Evolutionary conservation across 2,113 vertebrate genomes (phyloP).

Genomic region (Sinocyclocheilus grahami): DNA sequence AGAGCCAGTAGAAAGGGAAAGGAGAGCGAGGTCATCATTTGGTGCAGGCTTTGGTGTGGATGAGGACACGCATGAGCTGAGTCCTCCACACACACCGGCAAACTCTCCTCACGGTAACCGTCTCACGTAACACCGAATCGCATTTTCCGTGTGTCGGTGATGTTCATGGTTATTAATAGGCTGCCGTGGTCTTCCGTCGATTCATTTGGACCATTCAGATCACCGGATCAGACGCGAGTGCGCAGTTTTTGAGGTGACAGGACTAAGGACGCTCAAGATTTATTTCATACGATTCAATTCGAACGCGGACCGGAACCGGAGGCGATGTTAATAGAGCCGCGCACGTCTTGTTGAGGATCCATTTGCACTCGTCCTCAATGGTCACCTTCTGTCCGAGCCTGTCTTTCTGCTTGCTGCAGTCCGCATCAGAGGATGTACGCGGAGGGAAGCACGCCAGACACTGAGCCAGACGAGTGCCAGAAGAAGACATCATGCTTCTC

Average conservation of each 20-base stretch:
- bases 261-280: conserved; percentile 31
- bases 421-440: conserved; percentile 70
- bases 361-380: conserved; percentile 54
- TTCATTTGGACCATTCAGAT: conserved; percentile 21
- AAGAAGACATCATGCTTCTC: conserved; percentile 90
- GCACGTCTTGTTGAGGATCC: conserved; percentile 39
- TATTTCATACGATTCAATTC: neutral
- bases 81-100: conserved; percentile 23
- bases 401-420: conserved; percentile 52
- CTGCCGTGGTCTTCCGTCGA: conserved; percentile 23
- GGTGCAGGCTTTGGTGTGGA: conserved; percentile 47
- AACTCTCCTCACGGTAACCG: conserved; percentile 16
- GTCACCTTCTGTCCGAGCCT: conserved; percentile 46
- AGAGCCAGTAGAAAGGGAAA: neutral
- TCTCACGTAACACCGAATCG: conserved; percentile 16
- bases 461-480: conserved; percentile 76
- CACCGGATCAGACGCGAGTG: conserved; percentile 20
- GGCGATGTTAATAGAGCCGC: conserved; percentile 47
- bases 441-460: conserved; percentile 68
- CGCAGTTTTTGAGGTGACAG: conserved; percentile 27
- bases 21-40: conserved; percentile 49
- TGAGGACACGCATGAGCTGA: conserved; percentile 37
- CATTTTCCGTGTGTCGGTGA: conserved; percentile 35
- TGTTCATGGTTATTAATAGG: conserved; percentile 44
- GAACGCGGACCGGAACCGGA: conserved; percentile 55